Base-by-base conservation (phyloP, 2,113 vertebrate genomes). In the Tursiops truncatus region DNA sequence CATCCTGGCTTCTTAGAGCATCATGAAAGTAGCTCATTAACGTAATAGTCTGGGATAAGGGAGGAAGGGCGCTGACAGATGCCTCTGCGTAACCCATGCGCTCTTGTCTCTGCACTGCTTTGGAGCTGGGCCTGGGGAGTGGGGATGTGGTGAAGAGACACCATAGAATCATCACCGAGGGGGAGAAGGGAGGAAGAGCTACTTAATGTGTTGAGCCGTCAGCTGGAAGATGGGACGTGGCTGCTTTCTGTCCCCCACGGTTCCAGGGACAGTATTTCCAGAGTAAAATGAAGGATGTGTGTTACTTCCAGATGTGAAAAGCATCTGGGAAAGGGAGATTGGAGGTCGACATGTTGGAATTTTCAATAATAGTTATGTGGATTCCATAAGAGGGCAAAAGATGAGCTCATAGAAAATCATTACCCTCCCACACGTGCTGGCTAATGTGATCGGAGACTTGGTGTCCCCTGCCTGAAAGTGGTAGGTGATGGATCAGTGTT, bases 261-360 rank as follows among this genome's bases (percentile, higher is more conserved):
- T 87, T 73, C 89, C 2, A 41, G 36, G 68, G 89, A 92, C 83
- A 82, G 0, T 81, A 93, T 95, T 97, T 96, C 87, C 92, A 79
- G 82, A 91, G 79, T 56, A 92, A 73, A 96, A 82, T 83, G 23
- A 47, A 92, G 71, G 47, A 84, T 93, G 25, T 89, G 86, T 71
- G 82, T 84, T 89, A 58, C 56, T 96, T 96, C 94, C 94, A 89
- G 53, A 95, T 94, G 94, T 93, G 83, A 91, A 96, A 87, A 83
- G 38, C 90, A 94, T 97, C 86, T 83, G 36, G 80, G n/a, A 89
- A 97, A 71, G n/a, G 15, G 62, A 79, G 67, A 96, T 41, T 96
- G 50, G 56, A 96, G 95, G 67, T 87, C 11, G 2, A 79, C 6
- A 10, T 96, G 73, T 62, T 94, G 41, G 70, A 94, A 96, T 95